Evolutionary conservation across 2,113 vertebrate genomes (phyloP).

Genomic region (Alouatta palliata): DNA sequence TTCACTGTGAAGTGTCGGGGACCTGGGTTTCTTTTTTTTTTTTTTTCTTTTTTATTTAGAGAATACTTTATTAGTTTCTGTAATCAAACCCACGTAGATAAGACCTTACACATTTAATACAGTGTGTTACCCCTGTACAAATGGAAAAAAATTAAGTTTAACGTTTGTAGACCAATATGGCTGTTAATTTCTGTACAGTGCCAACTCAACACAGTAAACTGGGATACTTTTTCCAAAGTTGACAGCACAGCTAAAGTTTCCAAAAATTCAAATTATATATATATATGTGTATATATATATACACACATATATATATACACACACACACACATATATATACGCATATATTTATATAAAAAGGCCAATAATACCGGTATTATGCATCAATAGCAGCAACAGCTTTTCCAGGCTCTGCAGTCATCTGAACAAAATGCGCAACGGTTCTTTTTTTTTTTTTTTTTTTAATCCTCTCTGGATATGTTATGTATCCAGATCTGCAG

Average conservation of each 20-base stretch:
- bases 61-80: conserved; percentile 99
- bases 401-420: too few species aligned
- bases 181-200: conserved; percentile 92
- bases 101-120: conserved; percentile 99
- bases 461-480: not conserved
- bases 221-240: conserved; percentile 88
- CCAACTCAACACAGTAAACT: conserved; percentile 88
- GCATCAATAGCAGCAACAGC: too few species aligned
- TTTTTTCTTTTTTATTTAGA: conserved; percentile 90
- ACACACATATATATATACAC: too few species aligned
- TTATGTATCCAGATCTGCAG: not conserved
- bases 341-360: too few species aligned
- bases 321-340: too few species aligned
- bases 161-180: conserved; percentile 90
- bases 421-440: too few species aligned
- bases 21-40: not conserved
- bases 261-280: conserved; percentile 89
- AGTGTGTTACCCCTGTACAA: conserved; percentile 99
- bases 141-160: conserved; percentile 92
- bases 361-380: too few species aligned
- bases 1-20: not conserved
- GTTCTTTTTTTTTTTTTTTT: not conserved
- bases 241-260: conserved; percentile 88
- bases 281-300: conserved; percentile 69
- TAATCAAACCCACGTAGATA: conserved; percentile 99